phyloP scores from a whole-genome alignment of 2,113 vertebrate genomes.

The Tympanuchus pallidicinctus region DNA sequence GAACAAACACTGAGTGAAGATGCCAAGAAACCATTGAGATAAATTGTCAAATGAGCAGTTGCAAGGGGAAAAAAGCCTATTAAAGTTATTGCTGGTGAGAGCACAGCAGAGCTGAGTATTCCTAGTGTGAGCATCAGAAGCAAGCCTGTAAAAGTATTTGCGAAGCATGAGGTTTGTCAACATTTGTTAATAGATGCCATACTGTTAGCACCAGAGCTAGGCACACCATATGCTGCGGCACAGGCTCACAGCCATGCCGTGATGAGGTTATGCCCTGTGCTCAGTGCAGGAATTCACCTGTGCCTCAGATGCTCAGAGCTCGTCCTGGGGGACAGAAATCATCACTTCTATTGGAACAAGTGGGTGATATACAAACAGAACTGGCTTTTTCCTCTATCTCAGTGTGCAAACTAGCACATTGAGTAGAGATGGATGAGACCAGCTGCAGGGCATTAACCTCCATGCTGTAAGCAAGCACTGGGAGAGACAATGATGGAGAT shows the following conservation, averaged over 20 bases:
- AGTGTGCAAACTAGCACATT: neutral
- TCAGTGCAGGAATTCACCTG: neutral
- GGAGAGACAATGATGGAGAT: neutral
- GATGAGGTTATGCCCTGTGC: neutral
- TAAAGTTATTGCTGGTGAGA: constrained; percentile 29
- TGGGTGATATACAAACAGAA: neutral
- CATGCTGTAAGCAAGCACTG: neutral
- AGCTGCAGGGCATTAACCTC: neutral
- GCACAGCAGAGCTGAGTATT: neutral
- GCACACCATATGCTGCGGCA: neutral
- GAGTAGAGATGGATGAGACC: neutral
- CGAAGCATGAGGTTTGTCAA: neutral
- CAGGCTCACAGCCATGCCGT: neutral
- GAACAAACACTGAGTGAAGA: constrained; percentile 30
- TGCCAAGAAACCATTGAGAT: constrained; percentile 39
- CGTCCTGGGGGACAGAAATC: neutral
- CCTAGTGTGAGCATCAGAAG: neutral
- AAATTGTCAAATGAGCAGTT: constrained; percentile 33
- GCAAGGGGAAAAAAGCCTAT: neutral
- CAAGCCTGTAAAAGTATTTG: neutral
- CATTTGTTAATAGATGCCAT: neutral
- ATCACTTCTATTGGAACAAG: neutral
- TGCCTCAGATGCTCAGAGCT: neutral
- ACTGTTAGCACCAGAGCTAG: neutral
- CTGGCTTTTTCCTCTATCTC: neutral